Evolutionary conservation across 1,140 invertebrate species (phyloP), one percentile per base, ranked within the genome.

Genomic region (Chrysomallon squamiferum): DNA sequence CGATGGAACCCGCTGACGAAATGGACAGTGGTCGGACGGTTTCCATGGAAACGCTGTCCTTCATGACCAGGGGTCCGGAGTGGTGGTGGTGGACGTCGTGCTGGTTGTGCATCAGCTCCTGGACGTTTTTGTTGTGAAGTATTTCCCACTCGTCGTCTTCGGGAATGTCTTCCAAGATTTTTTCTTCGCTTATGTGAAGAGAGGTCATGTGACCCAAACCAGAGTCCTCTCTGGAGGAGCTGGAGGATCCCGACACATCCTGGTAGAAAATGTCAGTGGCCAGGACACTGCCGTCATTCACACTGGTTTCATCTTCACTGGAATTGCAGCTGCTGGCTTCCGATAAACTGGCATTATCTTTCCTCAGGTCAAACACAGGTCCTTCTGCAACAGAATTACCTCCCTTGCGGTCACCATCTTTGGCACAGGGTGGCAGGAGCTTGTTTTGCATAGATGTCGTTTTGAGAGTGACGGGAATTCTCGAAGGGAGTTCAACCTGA

Each of bases 151-250:
- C 75, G 38, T 77, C 75, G 32, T 79, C 78, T 59, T 79, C 78
- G 5, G 78, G 78, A 32, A 79, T 79, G 63, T 79, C 78, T 20
- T 76, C 77, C 22, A 79, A 52, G 50, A 77, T 71, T 27, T 79
- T 77, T 25, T 79, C 78, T 58, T 79, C 78, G 45, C 71, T 73
- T 30, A 76, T 49, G 60, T 74, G 67, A 41, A 76, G 67, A 13
- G 69, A 38, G 18, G 41, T 22, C 4, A 27, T 29, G 22, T 59
- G 58, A 15, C 22, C 32, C 25, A n/a, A 43, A 35, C 29, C 20
- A n/a, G 56, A 58, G 11, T 58, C 33, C 2, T 58, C 29, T 15
- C n/a, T 54, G 13, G 29, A 38, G 5, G 35, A 38, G 5, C 6
- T 7, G 5, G 35, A 38, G 5, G 35, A 38, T 7, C 6, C 5